Conservation (phyloP, 2,113 vertebrate species). For the Scomber colias region DNA sequence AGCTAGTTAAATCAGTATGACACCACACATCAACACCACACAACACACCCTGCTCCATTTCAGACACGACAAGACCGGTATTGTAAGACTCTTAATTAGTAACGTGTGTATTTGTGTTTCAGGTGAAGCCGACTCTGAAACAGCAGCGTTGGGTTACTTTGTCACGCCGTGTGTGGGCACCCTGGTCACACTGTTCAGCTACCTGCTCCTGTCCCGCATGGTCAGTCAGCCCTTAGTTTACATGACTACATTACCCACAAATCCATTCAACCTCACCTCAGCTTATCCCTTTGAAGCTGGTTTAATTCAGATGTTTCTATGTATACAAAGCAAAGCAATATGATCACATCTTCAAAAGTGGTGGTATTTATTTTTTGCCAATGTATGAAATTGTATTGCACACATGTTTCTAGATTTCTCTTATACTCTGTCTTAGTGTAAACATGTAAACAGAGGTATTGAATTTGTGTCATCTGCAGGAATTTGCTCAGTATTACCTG, state of each 20-base stretch:
- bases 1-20: constrained; percentile 25
- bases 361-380: no score
- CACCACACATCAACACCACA: not conserved
- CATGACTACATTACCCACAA: constrained; percentile 32
- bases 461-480: constrained; percentile 46
- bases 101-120: constrained; percentile 25
- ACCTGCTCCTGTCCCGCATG: constrained; percentile 87
- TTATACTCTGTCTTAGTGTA: not conserved
- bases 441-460: not conserved
- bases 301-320: no score
- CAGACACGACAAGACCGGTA: not conserved
- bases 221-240: constrained; percentile 71
- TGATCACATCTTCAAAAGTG: no score
- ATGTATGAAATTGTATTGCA: no score
- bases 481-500: constrained; percentile 76
- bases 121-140: constrained; percentile 83
- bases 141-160: constrained; percentile 90
- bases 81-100: not conserved
- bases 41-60: not conserved
- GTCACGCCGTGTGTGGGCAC: constrained; percentile 90
- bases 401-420: not conserved
- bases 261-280: not conserved
- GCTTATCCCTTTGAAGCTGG: no score
- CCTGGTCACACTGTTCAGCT: constrained; percentile 86
- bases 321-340: no score